phyloP scores from a whole-genome alignment of 2,888 invertebrate genomes.

The Eulithis prunata region DNA sequence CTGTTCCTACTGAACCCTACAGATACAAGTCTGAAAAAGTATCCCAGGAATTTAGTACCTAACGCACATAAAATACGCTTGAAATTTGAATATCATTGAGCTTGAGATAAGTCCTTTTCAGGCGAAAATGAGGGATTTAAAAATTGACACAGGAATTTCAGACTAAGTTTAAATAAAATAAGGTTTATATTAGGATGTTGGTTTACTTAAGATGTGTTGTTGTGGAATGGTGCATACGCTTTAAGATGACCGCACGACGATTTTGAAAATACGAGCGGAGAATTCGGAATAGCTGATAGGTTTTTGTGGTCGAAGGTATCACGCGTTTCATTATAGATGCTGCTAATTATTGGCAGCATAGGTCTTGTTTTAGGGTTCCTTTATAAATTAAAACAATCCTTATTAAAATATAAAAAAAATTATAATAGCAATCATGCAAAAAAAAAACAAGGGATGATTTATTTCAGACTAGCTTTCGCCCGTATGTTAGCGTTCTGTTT shows the following conservation, averaged over 20 bases:
- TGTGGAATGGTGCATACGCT: slow-evolving; percentile 43
- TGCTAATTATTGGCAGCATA: slow-evolving; percentile 67
- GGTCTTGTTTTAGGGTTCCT: slow-evolving; percentile 21
- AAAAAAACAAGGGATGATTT: too few species aligned
- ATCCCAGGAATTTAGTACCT: slow-evolving; percentile 29
- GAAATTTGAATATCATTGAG: slow-evolving; percentile 13
- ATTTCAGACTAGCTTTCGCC: too few species aligned
- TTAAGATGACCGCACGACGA: slow-evolving; percentile 62
- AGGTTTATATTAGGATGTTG: slow-evolving; percentile 25
- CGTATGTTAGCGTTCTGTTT: too few species aligned
- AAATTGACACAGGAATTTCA: slow-evolving; percentile 19
- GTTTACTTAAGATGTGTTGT: slow-evolving; percentile 14
- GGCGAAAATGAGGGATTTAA: neutral
- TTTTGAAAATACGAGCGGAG: slow-evolving; percentile 81
- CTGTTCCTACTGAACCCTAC: slow-evolving; percentile 23
- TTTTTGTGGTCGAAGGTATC: slow-evolving; percentile 69
- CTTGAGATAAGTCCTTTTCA: slow-evolving; percentile 21
- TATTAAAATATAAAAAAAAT: too few species aligned
- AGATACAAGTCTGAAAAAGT: slow-evolving; percentile 30
- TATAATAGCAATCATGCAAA: too few species aligned
- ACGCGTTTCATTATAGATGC: slow-evolving; percentile 71
- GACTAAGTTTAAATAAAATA: slow-evolving; percentile 21
- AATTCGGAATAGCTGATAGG: slow-evolving; percentile 71
- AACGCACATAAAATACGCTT: slow-evolving; percentile 20
- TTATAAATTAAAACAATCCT: neutral